phyloP scores from a whole-genome alignment of 2,888 invertebrate genomes.

The Rhagium mordax region DNA sequence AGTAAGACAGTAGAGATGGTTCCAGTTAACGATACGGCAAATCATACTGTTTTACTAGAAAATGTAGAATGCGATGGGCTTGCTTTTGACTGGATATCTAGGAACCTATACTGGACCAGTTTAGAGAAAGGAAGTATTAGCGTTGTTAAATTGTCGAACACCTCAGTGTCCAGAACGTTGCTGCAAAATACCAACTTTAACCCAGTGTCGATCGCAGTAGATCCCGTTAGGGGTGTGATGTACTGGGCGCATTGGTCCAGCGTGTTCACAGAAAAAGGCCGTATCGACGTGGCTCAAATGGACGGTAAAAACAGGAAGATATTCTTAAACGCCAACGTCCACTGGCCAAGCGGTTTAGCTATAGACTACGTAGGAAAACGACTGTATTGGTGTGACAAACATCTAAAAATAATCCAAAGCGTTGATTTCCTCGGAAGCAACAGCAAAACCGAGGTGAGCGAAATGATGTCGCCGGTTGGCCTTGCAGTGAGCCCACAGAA shows the following conservation, averaged over 20 bases:
- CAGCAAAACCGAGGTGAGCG: slow-evolving; percentile 71
- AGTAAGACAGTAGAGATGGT: slow-evolving; percentile 64
- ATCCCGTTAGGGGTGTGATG: slow-evolving; percentile 80
- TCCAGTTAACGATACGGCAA: slow-evolving; percentile 49
- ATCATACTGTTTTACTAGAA: slow-evolving; percentile 71
- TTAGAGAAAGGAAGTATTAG: slow-evolving; percentile 79
- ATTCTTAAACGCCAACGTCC: slow-evolving; percentile 71
- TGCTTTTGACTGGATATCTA: slow-evolving; percentile 88
- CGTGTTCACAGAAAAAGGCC: slow-evolving; percentile 70
- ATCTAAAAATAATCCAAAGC: slow-evolving; percentile 78
- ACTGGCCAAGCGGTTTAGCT: slow-evolving; percentile 85
- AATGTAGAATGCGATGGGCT: slow-evolving; percentile 81
- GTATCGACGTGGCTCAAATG: slow-evolving; percentile 82
- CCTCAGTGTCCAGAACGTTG: slow-evolving; percentile 73
- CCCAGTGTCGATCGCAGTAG: slow-evolving; percentile 76
- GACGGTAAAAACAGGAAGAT: slow-evolving; percentile 76
- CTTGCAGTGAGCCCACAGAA: slow-evolving; percentile 68
- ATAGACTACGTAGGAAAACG: slow-evolving; percentile 74
- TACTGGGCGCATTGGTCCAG: slow-evolving; percentile 85
- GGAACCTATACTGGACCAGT: slow-evolving; percentile 90
- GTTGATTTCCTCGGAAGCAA: slow-evolving; percentile 74
- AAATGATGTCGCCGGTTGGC: slow-evolving; percentile 71
- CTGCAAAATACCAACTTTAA: slow-evolving; percentile 73
- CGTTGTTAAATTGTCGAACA: slow-evolving; percentile 78
- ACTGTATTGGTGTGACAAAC: slow-evolving; percentile 84